A percentile compares a stretch with the other conserved stretches of the same genome.
These are phyloP conservation scores for Hexactinellida sp. DNA, from an alignment of 37 sponge, comb jelly and placozoan genomes.

Conservation along the genomic window DNA sequence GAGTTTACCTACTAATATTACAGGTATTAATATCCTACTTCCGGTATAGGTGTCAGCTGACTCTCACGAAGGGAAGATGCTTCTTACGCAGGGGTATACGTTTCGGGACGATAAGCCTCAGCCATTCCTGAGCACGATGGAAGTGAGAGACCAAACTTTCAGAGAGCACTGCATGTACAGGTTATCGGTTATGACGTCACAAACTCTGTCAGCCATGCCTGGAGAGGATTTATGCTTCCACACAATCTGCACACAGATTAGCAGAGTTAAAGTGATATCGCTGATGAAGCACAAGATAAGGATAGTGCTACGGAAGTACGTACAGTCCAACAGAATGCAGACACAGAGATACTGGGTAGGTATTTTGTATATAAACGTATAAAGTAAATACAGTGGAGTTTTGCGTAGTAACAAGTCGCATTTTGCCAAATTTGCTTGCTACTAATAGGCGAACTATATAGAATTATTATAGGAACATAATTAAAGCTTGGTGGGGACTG, in stretches of 20 bases:
- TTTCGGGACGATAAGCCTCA: neutral
- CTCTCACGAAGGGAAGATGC: neutral
- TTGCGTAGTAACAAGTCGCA: too few relatives aligned
- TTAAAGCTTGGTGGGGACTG: too few relatives aligned
- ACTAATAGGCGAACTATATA: too few relatives aligned
- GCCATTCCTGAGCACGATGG: neutral
- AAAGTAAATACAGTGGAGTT: too few relatives aligned
- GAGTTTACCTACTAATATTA: too few relatives aligned
- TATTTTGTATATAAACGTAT: too few relatives aligned
- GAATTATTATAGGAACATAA: too few relatives aligned
- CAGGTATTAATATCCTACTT: neutral
- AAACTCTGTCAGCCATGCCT: neutral
- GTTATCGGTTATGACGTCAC: neutral
- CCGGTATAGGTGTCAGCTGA: neutral
- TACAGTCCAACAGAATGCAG: neutral
- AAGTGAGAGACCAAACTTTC: neutral
- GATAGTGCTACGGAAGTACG: neutral
- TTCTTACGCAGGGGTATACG: neutral
- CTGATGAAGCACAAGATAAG: neutral
- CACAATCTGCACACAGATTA: neutral
- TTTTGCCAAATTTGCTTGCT: too few relatives aligned
- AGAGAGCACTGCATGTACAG: neutral
- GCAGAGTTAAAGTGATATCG: neutral
- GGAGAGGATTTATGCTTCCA: neutral
- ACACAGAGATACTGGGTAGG: neutral